Conservation (phyloP, 2,888 invertebrate species). For the Leptopilina syphax region DNA sequence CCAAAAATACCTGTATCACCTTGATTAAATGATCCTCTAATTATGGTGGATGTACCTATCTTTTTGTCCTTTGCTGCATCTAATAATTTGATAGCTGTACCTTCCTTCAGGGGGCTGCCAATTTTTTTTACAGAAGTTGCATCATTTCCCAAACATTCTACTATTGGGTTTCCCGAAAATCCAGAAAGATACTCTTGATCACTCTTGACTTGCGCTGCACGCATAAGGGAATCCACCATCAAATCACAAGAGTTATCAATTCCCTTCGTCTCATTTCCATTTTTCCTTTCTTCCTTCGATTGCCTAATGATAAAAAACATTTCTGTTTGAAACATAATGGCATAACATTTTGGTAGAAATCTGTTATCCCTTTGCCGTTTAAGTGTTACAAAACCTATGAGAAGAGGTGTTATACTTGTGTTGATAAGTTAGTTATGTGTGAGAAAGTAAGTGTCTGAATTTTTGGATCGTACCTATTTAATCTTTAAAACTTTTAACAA, state of each 20-base stretch:
- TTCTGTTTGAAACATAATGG: background rate
- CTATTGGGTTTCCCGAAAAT: background rate
- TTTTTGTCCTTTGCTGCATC: background rate
- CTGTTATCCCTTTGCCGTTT: no score
- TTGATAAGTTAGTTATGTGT: no score
- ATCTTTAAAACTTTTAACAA: no score
- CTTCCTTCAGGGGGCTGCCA: background rate
- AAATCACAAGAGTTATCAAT: no score
- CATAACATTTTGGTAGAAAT: no score
- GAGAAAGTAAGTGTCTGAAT: no score
- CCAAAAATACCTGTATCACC: background rate
- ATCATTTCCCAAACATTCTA: background rate
- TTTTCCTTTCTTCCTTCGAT: background rate
- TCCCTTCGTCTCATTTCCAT: no score
- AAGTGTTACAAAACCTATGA: no score
- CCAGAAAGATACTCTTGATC: background rate
- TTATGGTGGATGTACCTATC: background rate
- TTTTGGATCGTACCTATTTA: no score
- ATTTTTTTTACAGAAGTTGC: background rate
- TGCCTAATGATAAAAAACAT: background rate
- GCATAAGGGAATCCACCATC: background rate
- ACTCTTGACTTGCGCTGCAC: background rate
- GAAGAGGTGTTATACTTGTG: no score
- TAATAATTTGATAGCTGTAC: background rate
- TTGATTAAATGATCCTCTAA: background rate